These are phyloP conservation scores for Apaloderma vittatum DNA, from an alignment of 2,113 vertebrate genomes.

Conservation along the genomic window DNA sequence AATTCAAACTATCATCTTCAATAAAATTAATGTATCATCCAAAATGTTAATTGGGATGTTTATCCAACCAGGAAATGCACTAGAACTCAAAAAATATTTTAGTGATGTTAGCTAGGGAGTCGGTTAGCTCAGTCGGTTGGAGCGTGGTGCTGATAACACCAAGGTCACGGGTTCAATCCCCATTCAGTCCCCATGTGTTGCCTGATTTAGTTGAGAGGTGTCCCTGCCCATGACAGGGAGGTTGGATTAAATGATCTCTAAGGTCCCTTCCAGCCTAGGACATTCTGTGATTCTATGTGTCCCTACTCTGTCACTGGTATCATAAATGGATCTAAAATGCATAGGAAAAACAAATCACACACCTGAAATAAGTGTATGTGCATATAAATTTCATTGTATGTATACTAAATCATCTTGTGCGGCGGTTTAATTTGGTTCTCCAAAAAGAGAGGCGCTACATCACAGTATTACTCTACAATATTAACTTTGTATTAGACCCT, in stretches of 20 bases:
- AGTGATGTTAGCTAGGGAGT: no score
- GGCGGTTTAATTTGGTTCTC: background rate
- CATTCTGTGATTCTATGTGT: no score
- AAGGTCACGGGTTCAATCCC: no score
- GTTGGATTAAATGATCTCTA: no score
- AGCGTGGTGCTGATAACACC: no score
- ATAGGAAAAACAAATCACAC: background rate
- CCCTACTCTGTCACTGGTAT: background rate
- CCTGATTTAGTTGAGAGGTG: no score
- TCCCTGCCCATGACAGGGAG: no score
- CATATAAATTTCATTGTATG: background rate
- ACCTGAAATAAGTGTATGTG: background rate
- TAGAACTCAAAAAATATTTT: background rate
- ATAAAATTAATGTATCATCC: background rate
- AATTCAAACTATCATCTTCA: background rate
- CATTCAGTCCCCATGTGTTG: no score
- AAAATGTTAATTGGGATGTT: background rate
- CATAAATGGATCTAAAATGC: background rate
- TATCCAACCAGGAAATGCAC: background rate
- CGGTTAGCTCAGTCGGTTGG: no score
- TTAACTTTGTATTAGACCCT: background rate
- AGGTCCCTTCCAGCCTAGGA: no score
- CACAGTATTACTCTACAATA: background rate
- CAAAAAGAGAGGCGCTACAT: background rate
- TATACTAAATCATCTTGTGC: background rate